phyloP scores from a whole-genome alignment of 2,888 invertebrate species.

The Leucophenga maculata region DNA sequence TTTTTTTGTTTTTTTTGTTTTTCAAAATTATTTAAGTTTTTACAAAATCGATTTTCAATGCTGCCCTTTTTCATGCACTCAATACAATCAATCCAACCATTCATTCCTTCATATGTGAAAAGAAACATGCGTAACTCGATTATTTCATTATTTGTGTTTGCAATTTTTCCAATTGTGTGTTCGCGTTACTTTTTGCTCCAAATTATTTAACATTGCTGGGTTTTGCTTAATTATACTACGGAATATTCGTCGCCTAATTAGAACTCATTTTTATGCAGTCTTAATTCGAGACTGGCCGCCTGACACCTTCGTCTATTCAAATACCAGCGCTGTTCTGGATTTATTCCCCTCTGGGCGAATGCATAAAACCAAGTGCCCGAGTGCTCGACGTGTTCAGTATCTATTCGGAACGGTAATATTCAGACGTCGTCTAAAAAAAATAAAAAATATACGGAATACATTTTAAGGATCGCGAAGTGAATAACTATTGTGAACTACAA shows the following conservation, averaged over 20 bases:
- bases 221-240: conserved; percentile 12
- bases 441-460: not conserved
- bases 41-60: too few relatives aligned
- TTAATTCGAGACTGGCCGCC: not conserved
- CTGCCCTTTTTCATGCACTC: too few relatives aligned
- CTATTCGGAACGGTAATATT: conserved; percentile 41
- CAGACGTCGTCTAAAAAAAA: not conserved
- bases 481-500: too few relatives aligned
- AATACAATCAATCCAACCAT: too few relatives aligned
- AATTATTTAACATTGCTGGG: conserved; percentile 4
- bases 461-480: not conserved
- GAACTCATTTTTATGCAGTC: conserved; percentile 3
- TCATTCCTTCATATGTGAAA: too few relatives aligned
- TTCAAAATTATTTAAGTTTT: too few relatives aligned
- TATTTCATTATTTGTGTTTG: not conserved
- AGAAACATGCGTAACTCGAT: too few relatives aligned
- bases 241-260: conserved; percentile 10
- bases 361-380: conserved; percentile 49
- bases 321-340: not conserved
- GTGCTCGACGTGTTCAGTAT: conserved; percentile 54
- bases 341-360: conserved; percentile 34
- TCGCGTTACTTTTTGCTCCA: not conserved
- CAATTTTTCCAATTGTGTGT: not conserved
- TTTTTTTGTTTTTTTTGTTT: too few relatives aligned
- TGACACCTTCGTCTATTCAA: not conserved